Evolutionary conservation across 1,140 invertebrate species (phyloP), one percentile per base, ranked within the genome.

Genomic region (Cardiocondyla obscurior): DNA sequence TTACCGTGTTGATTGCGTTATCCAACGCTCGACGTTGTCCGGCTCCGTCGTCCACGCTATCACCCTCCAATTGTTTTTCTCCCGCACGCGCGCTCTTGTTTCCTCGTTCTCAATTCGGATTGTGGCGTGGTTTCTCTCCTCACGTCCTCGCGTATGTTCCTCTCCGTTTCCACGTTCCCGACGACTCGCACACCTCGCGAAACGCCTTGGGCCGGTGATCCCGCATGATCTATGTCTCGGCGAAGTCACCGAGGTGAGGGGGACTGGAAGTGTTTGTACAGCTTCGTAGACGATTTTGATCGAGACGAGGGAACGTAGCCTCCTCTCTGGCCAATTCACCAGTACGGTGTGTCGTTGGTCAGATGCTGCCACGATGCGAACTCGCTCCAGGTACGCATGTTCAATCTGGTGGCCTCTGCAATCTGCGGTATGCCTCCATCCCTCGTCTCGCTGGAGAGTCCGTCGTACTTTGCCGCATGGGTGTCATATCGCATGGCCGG

Each of bases 281-380:
- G 51, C 57, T 85, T 74, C 53, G 85, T 87, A 86, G 85, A 81
- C 85, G 28, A 76, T 62, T 62, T 30, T 44, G 82, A 62, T 70
- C 28, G 49, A 33, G 39, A 87, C 46, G 76, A 74, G 74, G 39
- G n/a, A 19, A 14, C 33, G 55, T 14, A 28, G 22, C 74, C 44
- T 51, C 44, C 64, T 57, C 6, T 12, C 22, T 0, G 12, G 4
- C 4, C 8, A n/a, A 39, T 82, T 96, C 95, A 97, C 96, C 96
- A 97, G 88, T 97, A 97, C 0, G 96, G 96, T 0, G 93, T 93
- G 83, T 95, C 95, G 70, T 95, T 96, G 30, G 96, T 94, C 5
- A 97, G 92, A 87, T 97, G 95, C 39, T 95, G 96, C 97, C 97
- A 97, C 65, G 95, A 95, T 0, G 96, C 96, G 89, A 97, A 97